Base-by-base conservation (phyloP, 2,797 vertebrate genomes). In the Capromys pilorides region DNA sequence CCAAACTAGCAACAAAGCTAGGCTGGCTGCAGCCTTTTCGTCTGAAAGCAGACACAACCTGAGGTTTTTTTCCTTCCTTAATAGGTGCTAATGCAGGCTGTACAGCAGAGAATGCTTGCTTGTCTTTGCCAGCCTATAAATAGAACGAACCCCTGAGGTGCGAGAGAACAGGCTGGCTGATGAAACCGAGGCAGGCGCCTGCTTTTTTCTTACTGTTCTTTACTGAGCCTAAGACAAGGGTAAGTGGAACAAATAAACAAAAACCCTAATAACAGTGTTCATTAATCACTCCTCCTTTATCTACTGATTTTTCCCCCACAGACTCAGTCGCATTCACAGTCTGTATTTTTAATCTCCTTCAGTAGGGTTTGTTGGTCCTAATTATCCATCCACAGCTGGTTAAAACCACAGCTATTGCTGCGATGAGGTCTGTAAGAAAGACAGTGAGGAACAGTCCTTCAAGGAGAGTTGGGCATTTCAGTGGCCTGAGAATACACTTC, bases 71-170 rank as follows among this genome's bases (percentile, higher is more conserved):
- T 85, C 59, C 61, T 90, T 49, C 78, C 88, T 95, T 77, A 88
- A 39, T 36, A 66, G 41, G 69, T 93, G 62, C 62, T 85, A 64
- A 88, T 31, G 86, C 28, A 26, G 77, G 64, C 57, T 79, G 33
- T n/a, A 66, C 22, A 0, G 9, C 66, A 62, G 41, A 94, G 91
- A 78, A 57, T 88, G 6, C 45, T 75, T 88, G 6, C 45, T 75
- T 75, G 82, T 28, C 82, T 90, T 73, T 61, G 64, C 84, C 62
- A 31, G 54, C 59, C 71, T 87, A 90, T 90, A 84, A 90, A 94
- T 57, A 88, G 82, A 95, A 93, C 24, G 78, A 82, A 49, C 71
- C 81, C 94, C 91, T 33, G 62, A 88, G 92, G 78, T 67, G 16
- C 88, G 61, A 59, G n/a, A 59, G 83, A 84, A 28, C 33, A 57